Base-by-base conservation (phyloP, 1,140 invertebrate species). In the Drosophila repleta region DNA sequence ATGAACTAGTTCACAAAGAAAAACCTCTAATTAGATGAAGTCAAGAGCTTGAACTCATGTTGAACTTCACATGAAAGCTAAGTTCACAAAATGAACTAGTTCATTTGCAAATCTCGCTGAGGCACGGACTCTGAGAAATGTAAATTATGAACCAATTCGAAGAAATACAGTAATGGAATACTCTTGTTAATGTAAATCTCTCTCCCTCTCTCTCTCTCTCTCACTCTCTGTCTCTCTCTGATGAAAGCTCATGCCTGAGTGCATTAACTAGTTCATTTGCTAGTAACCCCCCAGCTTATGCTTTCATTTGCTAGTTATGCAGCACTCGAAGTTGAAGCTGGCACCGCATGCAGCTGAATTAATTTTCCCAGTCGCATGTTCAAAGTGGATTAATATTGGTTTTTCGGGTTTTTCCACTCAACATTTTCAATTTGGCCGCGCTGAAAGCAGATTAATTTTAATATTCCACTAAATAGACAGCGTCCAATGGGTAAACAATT, bases 401-500 rank as follows among this genome's bases (percentile, higher is more conserved):
- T 43, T 43, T 26, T 56, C 13, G 1, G n/a, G 15, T 6, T 46
- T 32, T 18, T 2, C n/a, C 20, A 45, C 46, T 57, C 52, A 32
- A 45, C 52, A 85, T 75, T 85, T 75, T 77, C 57, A 11, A 18
- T 11, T 52, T 35, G 2, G 11, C 24, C 32, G 15, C 24, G 49
- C 57, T 52, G 39, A 52, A 46, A 51, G 32, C 39, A 53, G 68
- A 74, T 85, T 80, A 77, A 85, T 76, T 77, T 57, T 69, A 76
- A 80, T 51, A 29, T 51, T 8, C 15, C 35, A 35, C 43, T 35
- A 52, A 55, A 43, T 39, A 60, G 35, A 41, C 43, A 35, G 10
- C 24, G 24, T 37, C 61, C 72, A 62, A 67, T 74, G 64, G 69
- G 57, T 70, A 81, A 85, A 81, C 64, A 84, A 85, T 70, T 66